phyloP scores from a whole-genome alignment of 2,888 invertebrate genomes.

The Elegia similella region DNA sequence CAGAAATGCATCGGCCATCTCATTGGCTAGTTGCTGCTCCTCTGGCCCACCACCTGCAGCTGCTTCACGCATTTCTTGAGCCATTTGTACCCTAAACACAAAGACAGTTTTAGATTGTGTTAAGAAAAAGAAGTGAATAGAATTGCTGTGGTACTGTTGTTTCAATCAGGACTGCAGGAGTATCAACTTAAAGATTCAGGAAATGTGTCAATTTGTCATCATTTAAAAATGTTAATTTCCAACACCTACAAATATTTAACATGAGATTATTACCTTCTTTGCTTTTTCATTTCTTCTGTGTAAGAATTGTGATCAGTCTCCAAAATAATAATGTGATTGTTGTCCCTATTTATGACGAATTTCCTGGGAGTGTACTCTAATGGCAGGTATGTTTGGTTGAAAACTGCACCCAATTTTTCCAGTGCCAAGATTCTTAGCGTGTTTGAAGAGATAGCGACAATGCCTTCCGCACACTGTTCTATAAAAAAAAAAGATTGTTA shows the following conservation, averaged over 20 bases:
- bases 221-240: constrained; percentile 30
- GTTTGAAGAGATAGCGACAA: constrained; percentile 99
- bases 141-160: not conserved
- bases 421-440: constrained; percentile 97
- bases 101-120: not conserved
- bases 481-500: constrained; percentile 34
- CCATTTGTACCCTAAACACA: constrained; percentile 92
- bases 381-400: constrained; percentile 96
- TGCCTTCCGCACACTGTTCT: constrained; percentile 99
- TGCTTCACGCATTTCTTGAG: constrained; percentile 98
- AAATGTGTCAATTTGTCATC: constrained; percentile 68
- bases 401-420: constrained; percentile 98
- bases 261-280: constrained; percentile 79
- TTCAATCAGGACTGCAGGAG: constrained; percentile 72
- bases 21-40: constrained; percentile 96
- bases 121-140: not conserved
- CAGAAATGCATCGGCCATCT: constrained; percentile 98
- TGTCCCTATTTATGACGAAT: constrained; percentile 95
- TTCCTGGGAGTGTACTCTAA: constrained; percentile 97
- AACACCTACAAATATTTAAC: not conserved
- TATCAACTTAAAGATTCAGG: constrained; percentile 63
- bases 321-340: constrained; percentile 93
- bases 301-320: constrained; percentile 99
- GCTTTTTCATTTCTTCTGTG: constrained; percentile 97
- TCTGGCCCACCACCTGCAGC: constrained; percentile 91